Evolutionary conservation across 2,113 vertebrate genomes (phyloP).

Genomic region (Hippocampus barbouri): DNA sequence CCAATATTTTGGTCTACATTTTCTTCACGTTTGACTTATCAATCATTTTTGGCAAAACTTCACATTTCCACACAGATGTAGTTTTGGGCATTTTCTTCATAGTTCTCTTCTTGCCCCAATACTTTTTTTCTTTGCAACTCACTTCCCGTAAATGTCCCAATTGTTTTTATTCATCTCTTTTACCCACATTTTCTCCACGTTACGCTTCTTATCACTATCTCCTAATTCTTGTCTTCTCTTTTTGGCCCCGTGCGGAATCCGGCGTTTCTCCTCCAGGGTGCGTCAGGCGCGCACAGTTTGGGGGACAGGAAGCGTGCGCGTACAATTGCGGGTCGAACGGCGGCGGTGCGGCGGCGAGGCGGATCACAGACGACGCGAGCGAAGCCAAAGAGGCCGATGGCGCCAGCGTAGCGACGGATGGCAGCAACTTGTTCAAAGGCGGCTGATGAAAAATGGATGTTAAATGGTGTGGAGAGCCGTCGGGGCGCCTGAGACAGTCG

Average conservation of each 20-base stretch:
- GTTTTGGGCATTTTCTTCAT: too few relatives aligned
- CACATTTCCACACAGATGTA: too few relatives aligned
- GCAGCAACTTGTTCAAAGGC: conserved; percentile 34
- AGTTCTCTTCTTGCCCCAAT: too few relatives aligned
- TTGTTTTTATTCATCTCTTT: neutral
- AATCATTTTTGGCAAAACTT: too few relatives aligned
- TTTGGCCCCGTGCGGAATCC: neutral
- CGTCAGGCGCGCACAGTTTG: neutral
- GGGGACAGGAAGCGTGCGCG: neutral
- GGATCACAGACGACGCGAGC: conserved; percentile 26
- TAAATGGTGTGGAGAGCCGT: conserved; percentile 30
- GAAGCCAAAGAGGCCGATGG: conserved; percentile 10
- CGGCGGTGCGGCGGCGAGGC: neutral
- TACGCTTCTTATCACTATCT: neutral
- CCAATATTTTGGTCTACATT: neutral
- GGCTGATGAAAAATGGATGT: conserved; percentile 49
- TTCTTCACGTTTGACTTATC: too few relatives aligned
- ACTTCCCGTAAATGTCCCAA: neutral
- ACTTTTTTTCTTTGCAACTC: neutral
- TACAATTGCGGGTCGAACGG: neutral
- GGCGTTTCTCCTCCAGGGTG: neutral
- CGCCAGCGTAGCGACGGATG: conserved; percentile 2
- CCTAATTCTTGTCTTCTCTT: neutral
- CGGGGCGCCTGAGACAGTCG: conserved; percentile 15
- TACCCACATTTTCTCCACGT: neutral